Percentiles rank a stretch among this genome's conserved stretches.
Conservation (phyloP, 1,140 invertebrate species). For the Heliconius eleuchia region DNA sequence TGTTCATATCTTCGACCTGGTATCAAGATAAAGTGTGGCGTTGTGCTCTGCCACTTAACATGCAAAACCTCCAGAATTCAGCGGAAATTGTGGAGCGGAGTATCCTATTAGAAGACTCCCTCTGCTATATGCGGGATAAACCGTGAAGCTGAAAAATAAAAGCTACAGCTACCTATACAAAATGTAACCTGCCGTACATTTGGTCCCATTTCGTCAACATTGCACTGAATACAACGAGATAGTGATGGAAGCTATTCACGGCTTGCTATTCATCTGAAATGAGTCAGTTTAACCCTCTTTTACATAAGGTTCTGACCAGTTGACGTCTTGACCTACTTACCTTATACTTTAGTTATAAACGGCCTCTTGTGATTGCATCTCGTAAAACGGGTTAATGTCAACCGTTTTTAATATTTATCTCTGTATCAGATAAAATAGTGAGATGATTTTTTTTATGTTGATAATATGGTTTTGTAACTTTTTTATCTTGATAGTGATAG, state of each 20-base stretch:
- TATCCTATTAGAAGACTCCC: too few relatives aligned
- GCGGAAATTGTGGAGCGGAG: too few relatives aligned
- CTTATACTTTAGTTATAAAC: conserved; percentile 30
- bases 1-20: too few relatives aligned
- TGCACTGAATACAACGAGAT: not conserved
- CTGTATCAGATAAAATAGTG: not conserved
- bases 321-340: conserved; percentile 36
- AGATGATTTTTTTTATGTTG: too few relatives aligned
- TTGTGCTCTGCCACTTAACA: too few relatives aligned
- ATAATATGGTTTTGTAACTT: not conserved
- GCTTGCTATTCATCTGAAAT: conserved; percentile 10
- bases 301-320: conserved; percentile 28
- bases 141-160: too few relatives aligned
- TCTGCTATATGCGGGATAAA: too few relatives aligned
- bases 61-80: too few relatives aligned
- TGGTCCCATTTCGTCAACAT: not conserved
- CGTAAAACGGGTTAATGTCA: conserved; percentile 28
- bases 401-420: conserved; percentile 19
- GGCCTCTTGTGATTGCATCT: conserved; percentile 26
- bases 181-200: not conserved
- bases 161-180: not conserved
- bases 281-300: conserved; percentile 34
- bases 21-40: too few relatives aligned
- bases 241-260: conserved; percentile 8
- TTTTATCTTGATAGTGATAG: not conserved